A percentile compares a stretch with the other conserved stretches of the same genome.
These are phyloP conservation scores for Probaryconus sp. DNA, from an alignment of 1,140 invertebrate genomes.

Conservation along the genomic window DNA sequence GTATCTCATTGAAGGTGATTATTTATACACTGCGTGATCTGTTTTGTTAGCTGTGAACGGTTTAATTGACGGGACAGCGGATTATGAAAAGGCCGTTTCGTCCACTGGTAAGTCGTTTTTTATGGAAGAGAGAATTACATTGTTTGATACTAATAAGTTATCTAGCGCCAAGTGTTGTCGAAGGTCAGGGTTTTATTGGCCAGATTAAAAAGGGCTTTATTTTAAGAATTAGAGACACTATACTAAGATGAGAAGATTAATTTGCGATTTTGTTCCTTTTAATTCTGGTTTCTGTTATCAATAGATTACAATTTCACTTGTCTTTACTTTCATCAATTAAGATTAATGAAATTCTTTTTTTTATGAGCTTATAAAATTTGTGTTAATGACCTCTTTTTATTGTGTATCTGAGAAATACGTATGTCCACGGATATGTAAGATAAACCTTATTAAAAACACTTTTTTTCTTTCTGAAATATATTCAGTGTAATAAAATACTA, in stretches of 20 bases:
- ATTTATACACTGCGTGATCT: constrained; percentile 46
- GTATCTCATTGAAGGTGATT: constrained; percentile 14
- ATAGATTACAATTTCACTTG: too few species aligned
- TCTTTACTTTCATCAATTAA: too few species aligned
- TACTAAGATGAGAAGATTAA: too few species aligned
- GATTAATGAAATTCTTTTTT: too few species aligned
- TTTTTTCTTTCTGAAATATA: too few species aligned
- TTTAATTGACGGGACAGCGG: constrained; percentile 48
- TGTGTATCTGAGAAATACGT: too few species aligned
- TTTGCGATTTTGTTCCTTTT: too few species aligned
- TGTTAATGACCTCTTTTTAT: too few species aligned
- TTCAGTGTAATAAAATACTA: not conserved
- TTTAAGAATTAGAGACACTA: constrained; percentile 3
- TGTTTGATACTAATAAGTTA: not conserved
- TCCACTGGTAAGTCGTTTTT: constrained; percentile 64
- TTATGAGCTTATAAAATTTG: too few species aligned
- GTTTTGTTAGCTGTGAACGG: constrained; percentile 53
- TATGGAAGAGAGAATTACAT: not conserved
- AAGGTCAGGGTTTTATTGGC: too few species aligned
- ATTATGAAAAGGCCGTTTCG: constrained; percentile 68
- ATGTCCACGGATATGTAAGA: too few species aligned
- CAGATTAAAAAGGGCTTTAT: constrained; percentile 10
- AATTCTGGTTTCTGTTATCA: not conserved
- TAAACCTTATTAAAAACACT: too few species aligned
- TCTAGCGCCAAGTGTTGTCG: constrained; percentile 11